phyloP scores from a whole-genome alignment of 2,888 invertebrate species.

The Acrocyrtus sp. region DNA sequence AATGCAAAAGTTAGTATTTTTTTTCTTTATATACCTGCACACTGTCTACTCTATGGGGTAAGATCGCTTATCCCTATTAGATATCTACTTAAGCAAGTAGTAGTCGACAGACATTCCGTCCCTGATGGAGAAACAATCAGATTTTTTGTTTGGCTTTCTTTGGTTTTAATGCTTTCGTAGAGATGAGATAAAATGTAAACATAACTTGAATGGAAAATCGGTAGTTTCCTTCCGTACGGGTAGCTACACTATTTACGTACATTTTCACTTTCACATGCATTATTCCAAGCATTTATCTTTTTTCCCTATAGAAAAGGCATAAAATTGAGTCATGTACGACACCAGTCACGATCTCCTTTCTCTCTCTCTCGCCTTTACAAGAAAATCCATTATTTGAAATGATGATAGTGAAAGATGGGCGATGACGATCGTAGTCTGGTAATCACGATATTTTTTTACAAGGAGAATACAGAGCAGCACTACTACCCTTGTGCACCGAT shows the following conservation, averaged over 20 bases:
- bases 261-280: neutral
- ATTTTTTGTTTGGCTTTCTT: slow-evolving; percentile 12
- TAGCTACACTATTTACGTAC: neutral
- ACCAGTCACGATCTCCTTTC: neutral
- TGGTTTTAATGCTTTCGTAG: neutral
- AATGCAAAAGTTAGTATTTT: no score
- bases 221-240: slow-evolving; percentile 1
- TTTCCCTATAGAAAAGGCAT: neutral
- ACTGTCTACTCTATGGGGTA: no score
- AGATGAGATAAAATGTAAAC: neutral
- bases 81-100: no score
- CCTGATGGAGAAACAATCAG: slow-evolving; percentile 42
- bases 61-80: no score
- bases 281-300: no score
- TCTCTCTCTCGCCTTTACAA: neutral
- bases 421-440: neutral
- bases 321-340: slow-evolving; percentile 19
- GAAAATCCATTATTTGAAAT: slow-evolving; percentile 15
- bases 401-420: no score
- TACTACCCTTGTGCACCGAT: no score
- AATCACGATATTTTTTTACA: neutral
- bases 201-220: neutral
- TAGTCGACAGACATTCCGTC: no score
- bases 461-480: neutral
- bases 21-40: no score